Evolutionary conservation across 1,140 invertebrate genomes (phyloP), one percentile per base, ranked within the genome.

Genomic region (Drosophila erecta): DNA sequence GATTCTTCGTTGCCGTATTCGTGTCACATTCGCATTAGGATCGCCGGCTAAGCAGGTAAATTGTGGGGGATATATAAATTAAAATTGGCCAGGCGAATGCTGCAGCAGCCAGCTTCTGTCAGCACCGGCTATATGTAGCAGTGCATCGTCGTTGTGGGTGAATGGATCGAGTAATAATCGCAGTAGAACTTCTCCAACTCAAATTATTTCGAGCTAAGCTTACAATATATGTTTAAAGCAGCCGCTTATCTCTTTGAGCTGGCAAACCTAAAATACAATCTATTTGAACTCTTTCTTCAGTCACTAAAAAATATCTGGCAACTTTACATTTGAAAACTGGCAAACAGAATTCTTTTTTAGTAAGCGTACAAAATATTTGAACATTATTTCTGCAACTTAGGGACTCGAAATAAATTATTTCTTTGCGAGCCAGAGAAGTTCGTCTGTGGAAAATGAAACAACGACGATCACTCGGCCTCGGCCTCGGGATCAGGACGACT

Each of bases 401-500:
- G n/a, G 55, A n/a, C 14, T 30, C 20, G 14, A 51, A 30, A 51
- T 53, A 17, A 22, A n/a, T 20, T 8, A 14, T 12, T 1, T 27
- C 38, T 6, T 14, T n/a, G 24, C 14, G 33, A 24, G 43, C 40
- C n/a, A 24, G 30, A 17, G 30, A 17, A 67, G 30, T 46, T 69
- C 33, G 43, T 47, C 17, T 47, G 49, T 15, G 44, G 40, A 67
- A 47, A 70, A 30, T n/a, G 15, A 46, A 10, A 20, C 6, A 47
- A 53, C 65, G 17, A 20, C 37, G 40, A 50, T 55, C 50, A 84
- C 62, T 89, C 84, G 58, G 81, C 90, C 47, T 91, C 90, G 24
- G 90, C 90, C 54, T 91, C 90, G 27, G 90, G 90, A 83, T 91
- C 90, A 41, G 90, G 90, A 51, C 90, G 90, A 76, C 90, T 91